A percentile compares a stretch with the other conserved stretches of the same genome.
These are phyloP conservation scores for Cremastobaeus sp. DNA, from an alignment of 2,888 invertebrate species.

Conservation along the genomic window DNA sequence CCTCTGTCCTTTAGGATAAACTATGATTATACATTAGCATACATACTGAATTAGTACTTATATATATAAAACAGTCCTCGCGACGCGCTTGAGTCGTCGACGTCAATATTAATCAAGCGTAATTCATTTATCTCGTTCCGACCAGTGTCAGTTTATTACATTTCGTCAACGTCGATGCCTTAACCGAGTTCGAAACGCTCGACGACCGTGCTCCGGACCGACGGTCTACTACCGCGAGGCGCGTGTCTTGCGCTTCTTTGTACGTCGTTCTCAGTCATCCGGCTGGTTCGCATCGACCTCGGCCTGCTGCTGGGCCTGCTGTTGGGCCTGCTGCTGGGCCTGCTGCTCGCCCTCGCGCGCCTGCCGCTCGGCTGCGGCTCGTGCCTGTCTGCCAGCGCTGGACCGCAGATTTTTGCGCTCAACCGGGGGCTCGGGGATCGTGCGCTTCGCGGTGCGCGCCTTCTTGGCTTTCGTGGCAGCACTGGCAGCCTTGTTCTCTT, in stretches of 20 bases:
- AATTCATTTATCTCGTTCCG: slow-evolving; percentile 43
- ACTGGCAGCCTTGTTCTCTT: slow-evolving; percentile 69
- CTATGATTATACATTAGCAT: slow-evolving; percentile 74
- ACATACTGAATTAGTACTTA: slow-evolving; percentile 74
- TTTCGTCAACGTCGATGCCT: not conserved
- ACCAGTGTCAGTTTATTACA: slow-evolving; percentile 6
- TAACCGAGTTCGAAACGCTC: too few species aligned
- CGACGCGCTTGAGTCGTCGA: slow-evolving; percentile 59
- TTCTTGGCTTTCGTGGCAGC: slow-evolving; percentile 69
- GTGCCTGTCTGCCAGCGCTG: slow-evolving; percentile 86
- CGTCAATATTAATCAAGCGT: slow-evolving; percentile 73
- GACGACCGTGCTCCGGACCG: too few species aligned
- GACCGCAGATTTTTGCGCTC: slow-evolving; percentile 83
- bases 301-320: slow-evolving; percentile 58
- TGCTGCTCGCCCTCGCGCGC: slow-evolving; percentile 80
- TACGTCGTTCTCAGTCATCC: slow-evolving; percentile 54
- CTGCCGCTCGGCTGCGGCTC: slow-evolving; percentile 79
- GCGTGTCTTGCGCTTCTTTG: slow-evolving; percentile 64
- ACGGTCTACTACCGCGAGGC: slow-evolving; percentile 51
- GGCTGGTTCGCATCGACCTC: slow-evolving; percentile 60
- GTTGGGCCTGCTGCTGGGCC: slow-evolving; percentile 63
- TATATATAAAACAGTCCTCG: slow-evolving; percentile 78
- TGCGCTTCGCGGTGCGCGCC: slow-evolving; percentile 78
- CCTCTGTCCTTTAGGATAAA: slow-evolving; percentile 60
- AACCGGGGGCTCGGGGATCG: slow-evolving; percentile 80